A percentile compares a stretch with the other conserved stretches of the same genome.
Evolutionary conservation across 2,888 invertebrate species (phyloP).

Genomic region (Drosophila tripunctata): DNA sequence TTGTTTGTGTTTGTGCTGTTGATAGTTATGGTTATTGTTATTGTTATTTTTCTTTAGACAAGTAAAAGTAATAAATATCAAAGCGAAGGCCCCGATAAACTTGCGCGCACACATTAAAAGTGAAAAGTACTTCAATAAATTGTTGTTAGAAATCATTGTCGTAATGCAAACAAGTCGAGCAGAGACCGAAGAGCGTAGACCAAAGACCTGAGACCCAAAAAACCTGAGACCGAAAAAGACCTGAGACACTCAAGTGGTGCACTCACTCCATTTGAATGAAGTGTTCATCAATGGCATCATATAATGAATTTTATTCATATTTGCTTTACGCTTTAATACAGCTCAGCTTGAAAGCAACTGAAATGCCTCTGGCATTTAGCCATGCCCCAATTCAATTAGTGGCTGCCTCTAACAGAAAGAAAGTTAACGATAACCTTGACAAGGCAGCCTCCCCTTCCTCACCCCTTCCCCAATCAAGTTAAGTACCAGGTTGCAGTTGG

Average conservation of each 20-base stretch:
- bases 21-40: slow-evolving; percentile 24
- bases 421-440: slow-evolving; percentile 68
- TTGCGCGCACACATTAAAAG: slow-evolving; percentile 67
- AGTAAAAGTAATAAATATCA: slow-evolving; percentile 75
- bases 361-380: slow-evolving; percentile 4
- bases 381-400: slow-evolving; percentile 57
- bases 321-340: slow-evolving; percentile 45
- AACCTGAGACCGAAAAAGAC: not conserved
- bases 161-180: slow-evolving; percentile 63
- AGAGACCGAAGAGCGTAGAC: not conserved
- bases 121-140: slow-evolving; percentile 78
- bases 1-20: not conserved
- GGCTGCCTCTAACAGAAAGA: slow-evolving; percentile 39
- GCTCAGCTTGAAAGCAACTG: slow-evolving; percentile 7
- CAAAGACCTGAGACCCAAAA: not conserved
- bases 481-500: slow-evolving; percentile 24
- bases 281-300: slow-evolving; percentile 69
- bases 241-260: slow-evolving; percentile 15
- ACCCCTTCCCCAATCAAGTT: slow-evolving; percentile 4
- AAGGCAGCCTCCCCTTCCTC: slow-evolving; percentile 55
- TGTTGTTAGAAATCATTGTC: slow-evolving; percentile 76
- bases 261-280: slow-evolving; percentile 46
- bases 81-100: slow-evolving; percentile 60
- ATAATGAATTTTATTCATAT: slow-evolving; percentile 53
- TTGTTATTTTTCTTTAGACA: slow-evolving; percentile 26